Evolutionary conservation across 2,113 vertebrate species (phyloP), one percentile per base, ranked within the genome.

Genomic region (Cinclus cinclus): DNA sequence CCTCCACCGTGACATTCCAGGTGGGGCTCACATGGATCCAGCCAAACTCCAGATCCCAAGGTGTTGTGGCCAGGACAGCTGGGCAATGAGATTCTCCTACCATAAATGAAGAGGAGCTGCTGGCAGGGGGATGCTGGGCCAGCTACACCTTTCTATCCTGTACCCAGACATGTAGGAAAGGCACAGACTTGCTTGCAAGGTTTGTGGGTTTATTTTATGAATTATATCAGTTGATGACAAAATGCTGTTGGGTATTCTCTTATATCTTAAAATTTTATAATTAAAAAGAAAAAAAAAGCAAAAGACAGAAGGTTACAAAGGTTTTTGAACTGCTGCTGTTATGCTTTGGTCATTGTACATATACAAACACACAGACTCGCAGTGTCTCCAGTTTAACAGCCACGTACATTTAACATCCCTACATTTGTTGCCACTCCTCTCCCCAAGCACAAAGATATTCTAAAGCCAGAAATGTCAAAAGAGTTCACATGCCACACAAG

Each of bases 151-250:
- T 49, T 52, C 62, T 7, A 1, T 22, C 52, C 60, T 58, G 16
- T 30, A 37, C 42, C 46, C 39, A 35, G 20, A 27, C 2, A 1
- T 17, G 42, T 3, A 81, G 31, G 55, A n/a, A 52, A 78, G 47
- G 15, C 0, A 0, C 11, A 56, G 65, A 12, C 21, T 20, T 11
- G 21, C 35, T 37, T 3, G 1, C 30, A 55, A 49, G 35, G 64
- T 20, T 47, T 22, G 22, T 3, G 46, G 52, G 15, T 63, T 56
- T 52, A 13, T 33, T 63, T 83, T 39, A 44, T 30, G 41, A n/a
- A 35, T 9, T 10, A 0, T 5, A 47, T 7, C 50, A 15, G 30
- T 7, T 56, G 46, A 77, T 15, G 33, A 73, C 56, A 82, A 78
- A 90, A 65, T 17, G 11, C 22, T n/a, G 37, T 9, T 64, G 19